phyloP scores from a whole-genome alignment of 2,888 invertebrate species.

The Xestia sexstrigata region DNA sequence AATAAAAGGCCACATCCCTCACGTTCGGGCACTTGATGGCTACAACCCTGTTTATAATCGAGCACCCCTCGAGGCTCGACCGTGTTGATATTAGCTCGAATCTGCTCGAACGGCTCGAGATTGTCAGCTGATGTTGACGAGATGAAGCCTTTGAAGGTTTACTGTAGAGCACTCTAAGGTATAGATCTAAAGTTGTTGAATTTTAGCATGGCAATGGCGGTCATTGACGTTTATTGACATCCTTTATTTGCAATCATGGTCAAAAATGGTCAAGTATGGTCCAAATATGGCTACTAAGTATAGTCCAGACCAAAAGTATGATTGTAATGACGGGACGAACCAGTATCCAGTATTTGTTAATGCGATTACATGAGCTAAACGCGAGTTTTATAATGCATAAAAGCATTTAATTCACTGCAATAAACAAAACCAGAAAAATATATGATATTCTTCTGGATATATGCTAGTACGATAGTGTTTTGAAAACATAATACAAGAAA shows the following conservation, averaged over 20 bases:
- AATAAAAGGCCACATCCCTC: conserved; percentile 9
- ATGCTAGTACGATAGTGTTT: too few species aligned
- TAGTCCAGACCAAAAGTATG: too few species aligned
- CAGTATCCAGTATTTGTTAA: too few species aligned
- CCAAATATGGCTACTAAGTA: too few species aligned
- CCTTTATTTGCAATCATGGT: background rate
- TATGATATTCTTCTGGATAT: too few species aligned
- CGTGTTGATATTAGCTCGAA: conserved; percentile 19
- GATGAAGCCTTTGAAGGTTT: conserved; percentile 16
- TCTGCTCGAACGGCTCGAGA: conserved; percentile 1
- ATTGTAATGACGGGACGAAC: too few species aligned
- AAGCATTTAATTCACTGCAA: too few species aligned
- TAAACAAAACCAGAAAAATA: too few species aligned
- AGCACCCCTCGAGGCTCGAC: conserved; percentile 18
- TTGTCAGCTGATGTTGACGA: conserved; percentile 1
- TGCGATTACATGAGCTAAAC: too few species aligned
- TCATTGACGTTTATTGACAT: background rate
- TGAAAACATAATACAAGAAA: too few species aligned
- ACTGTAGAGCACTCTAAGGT: background rate
- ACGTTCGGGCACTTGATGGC: background rate
- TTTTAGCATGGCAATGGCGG: background rate
- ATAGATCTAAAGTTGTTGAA: background rate
- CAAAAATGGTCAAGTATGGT: too few species aligned
- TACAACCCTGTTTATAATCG: conserved; percentile 18
- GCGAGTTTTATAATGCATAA: too few species aligned